phyloP scores from a whole-genome alignment of 2,113 vertebrate genomes.

The Drymodes brunneopygia region DNA sequence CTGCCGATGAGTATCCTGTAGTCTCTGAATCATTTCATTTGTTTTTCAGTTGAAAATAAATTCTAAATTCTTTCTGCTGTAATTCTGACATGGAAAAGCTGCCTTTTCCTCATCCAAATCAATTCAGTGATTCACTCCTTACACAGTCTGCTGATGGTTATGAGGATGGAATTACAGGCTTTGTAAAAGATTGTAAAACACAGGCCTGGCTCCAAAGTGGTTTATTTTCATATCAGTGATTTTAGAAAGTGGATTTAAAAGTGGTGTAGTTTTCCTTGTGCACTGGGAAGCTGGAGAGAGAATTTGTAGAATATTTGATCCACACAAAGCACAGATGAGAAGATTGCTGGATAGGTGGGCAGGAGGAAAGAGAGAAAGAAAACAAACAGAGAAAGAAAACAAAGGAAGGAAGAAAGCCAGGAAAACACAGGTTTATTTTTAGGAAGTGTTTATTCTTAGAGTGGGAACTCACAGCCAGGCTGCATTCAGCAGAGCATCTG shows the following conservation, averaged over 20 bases:
- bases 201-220: background rate
- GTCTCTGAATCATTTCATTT: background rate
- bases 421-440: conserved; percentile 30
- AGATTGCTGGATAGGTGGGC: background rate
- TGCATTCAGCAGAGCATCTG: background rate
- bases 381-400: background rate
- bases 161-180: background rate
- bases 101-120: background rate
- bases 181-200: background rate
- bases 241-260: background rate
- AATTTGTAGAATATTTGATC: background rate
- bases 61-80: background rate
- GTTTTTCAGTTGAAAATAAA: background rate
- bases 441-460: conserved; percentile 32
- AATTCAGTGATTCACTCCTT: background rate
- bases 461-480: background rate
- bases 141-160: background rate
- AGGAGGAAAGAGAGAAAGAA: background rate
- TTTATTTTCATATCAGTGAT: background rate
- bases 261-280: background rate
- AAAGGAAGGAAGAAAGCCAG: background rate
- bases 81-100: background rate
- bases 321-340: fast-evolving
- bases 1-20: background rate
- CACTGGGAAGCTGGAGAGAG: background rate